Base-by-base conservation (phyloP, 2,888 invertebrate genomes). In the Melipona beecheii region DNA sequence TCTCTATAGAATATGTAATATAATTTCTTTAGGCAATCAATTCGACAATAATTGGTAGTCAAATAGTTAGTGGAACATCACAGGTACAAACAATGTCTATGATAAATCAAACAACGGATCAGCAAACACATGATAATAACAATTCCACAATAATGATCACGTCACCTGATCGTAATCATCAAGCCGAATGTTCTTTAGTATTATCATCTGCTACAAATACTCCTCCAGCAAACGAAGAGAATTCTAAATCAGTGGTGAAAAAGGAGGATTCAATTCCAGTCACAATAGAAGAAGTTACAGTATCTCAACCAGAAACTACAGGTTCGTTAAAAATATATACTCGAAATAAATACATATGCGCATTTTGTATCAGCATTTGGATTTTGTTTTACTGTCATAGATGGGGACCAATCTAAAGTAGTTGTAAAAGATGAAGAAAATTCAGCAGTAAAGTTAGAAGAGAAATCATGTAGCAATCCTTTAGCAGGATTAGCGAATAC, bases 401-500 rank as follows among this genome's bases (percentile, higher is more conserved):
- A 93, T 27, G 84, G 71, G 15, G 92, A 93, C 75, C 90, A 90
- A 75, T 87, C 84, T 74, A 92, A 93, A 78, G 75, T 60, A 43
- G 13, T 49, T 11, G 1, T 92, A n/a, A 93, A 94, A 85, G 93
- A 93, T 0, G 93, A 94, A 1, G 91, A 91, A 79, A 89, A 86
- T 43, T 92, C 93, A 71, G 84, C 89, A 2, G 24, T 79, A 17
- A 93, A 93, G 77, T 36, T 75, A 5, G 94, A 94, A 3, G 94
- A 94, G 21, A 92, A 95, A 93, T 75, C 94, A 92, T 93, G 92
- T 31, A 92, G 90, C 24, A 94, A 93, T 90, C 94, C 94, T 31
- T 86, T 94, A 62, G 91, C 94, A n/a, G 93, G 94, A 81, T 87
- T 94, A 52, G 93, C 94, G 4, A 94, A 94, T 74, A 91, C 94